Conservation (phyloP, 2,888 invertebrate genomes). For the Tupiocoris notatus region DNA sequence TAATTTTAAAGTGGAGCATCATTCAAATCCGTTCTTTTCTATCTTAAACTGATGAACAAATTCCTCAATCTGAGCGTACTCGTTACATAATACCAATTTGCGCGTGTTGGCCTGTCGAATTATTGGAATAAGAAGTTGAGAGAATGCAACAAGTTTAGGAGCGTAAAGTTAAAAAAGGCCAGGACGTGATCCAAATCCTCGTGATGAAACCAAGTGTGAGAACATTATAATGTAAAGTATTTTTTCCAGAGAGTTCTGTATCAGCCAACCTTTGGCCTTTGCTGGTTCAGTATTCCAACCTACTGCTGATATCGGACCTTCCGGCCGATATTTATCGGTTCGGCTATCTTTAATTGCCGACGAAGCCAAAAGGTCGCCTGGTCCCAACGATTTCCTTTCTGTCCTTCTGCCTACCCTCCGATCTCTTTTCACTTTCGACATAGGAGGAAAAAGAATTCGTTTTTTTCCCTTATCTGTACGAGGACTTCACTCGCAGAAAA, state of each 20-base stretch:
- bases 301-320: not conserved
- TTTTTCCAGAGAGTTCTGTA: no score
- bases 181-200: no score
- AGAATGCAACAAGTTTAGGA: not conserved
- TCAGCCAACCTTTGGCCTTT: not conserved
- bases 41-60: no score
- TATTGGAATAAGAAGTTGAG: no score
- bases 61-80: no score
- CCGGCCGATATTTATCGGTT: slow-evolving; percentile 18
- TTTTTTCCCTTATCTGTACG: slow-evolving; percentile 13
- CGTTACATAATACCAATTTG: no score
- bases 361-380: not conserved
- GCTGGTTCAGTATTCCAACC: not conserved
- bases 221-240: no score
- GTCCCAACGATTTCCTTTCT: slow-evolving; percentile 24
- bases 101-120: no score
- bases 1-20: no score
- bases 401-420: not conserved
- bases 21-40: no score
- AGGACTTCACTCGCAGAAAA: slow-evolving; percentile 18
- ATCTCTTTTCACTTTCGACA: not conserved
- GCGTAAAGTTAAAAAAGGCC: not conserved
- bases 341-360: slow-evolving; percentile 19
- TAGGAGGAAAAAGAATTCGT: slow-evolving; percentile 18
- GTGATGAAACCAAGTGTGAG: no score